phyloP scores from a whole-genome alignment of 92 coral and sea anemone genomes.

The Zoanthus gigantus region DNA sequence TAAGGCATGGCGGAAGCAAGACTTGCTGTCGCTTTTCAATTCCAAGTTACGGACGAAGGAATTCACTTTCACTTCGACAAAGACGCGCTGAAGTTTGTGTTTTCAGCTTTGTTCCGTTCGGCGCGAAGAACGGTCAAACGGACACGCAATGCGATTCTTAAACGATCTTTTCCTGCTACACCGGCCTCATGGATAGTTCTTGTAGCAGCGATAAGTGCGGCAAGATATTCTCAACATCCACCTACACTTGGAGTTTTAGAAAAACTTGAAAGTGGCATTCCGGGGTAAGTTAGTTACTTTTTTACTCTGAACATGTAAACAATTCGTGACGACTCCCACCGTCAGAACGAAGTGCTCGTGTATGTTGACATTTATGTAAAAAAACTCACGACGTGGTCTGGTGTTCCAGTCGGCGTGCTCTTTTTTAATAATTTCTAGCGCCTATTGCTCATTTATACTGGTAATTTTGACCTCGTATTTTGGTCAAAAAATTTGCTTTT shows the following conservation, averaged over 20 bases:
- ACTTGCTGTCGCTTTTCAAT: slow-evolving; percentile 95
- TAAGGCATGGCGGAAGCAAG: slow-evolving; percentile 97
- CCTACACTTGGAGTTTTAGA: slow-evolving; percentile 92
- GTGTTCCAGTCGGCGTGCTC: background rate
- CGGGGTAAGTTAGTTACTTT: slow-evolving; percentile 73
- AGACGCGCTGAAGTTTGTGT: slow-evolving; percentile 84
- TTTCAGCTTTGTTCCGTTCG: slow-evolving; percentile 80
- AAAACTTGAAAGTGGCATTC: slow-evolving; percentile 87
- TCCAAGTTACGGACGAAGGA: slow-evolving; percentile 96
- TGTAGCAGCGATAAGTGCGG: slow-evolving; percentile 94
- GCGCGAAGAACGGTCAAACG: slow-evolving; percentile 80
- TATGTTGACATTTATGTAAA: no score
- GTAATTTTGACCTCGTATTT: no score
- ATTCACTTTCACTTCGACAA: slow-evolving; percentile 83
- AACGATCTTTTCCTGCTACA: slow-evolving; percentile 95
- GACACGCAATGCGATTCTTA: slow-evolving; percentile 79
- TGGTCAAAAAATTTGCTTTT: background rate
- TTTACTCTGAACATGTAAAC: background rate
- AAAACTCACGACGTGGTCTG: background rate
- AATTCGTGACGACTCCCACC: background rate
- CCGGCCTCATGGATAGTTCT: slow-evolving; percentile 94
- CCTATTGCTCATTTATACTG: no score
- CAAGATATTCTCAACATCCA: slow-evolving; percentile 91
- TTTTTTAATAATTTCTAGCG: no score
- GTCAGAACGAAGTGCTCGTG: no score